A percentile compares a stretch with the other conserved stretches of the same genome.
Evolutionary conservation across 1,140 invertebrate species (phyloP).

Genomic region (Hesperophylax magnus): DNA sequence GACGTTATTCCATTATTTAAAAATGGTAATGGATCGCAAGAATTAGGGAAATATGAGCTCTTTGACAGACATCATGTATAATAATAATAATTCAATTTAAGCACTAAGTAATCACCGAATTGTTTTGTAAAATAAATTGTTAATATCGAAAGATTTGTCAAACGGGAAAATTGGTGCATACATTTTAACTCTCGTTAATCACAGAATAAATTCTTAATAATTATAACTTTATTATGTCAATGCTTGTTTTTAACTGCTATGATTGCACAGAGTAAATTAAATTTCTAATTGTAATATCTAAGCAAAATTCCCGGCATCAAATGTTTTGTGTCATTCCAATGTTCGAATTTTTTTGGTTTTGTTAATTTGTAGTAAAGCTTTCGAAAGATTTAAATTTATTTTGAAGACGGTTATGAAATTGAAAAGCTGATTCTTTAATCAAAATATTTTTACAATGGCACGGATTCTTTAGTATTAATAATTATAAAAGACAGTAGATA

Average conservation of each 20-base stretch:
- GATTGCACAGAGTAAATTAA: no score
- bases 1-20: background rate
- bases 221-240: background rate
- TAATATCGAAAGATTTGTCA: background rate
- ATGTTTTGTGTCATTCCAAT: background rate
- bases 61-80: background rate
- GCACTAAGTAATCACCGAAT: constrained; percentile 1
- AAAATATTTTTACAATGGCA: constrained; percentile 15
- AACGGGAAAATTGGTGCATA: constrained; percentile 33
- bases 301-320: background rate
- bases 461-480: background rate
- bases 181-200: constrained; percentile 3
- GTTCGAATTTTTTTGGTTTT: background rate
- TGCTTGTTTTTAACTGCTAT: background rate
- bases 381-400: background rate
- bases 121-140: background rate
- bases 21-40: background rate
- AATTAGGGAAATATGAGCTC: background rate
- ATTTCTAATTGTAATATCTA: no score
- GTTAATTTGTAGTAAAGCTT: constrained; percentile 5
- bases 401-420: background rate
- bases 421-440: background rate
- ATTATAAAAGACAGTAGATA: no score
- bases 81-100: background rate
- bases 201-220: constrained; percentile 10